phyloP scores from a whole-genome alignment of 2,113 vertebrate genomes.

The Etia nguti region DNA sequence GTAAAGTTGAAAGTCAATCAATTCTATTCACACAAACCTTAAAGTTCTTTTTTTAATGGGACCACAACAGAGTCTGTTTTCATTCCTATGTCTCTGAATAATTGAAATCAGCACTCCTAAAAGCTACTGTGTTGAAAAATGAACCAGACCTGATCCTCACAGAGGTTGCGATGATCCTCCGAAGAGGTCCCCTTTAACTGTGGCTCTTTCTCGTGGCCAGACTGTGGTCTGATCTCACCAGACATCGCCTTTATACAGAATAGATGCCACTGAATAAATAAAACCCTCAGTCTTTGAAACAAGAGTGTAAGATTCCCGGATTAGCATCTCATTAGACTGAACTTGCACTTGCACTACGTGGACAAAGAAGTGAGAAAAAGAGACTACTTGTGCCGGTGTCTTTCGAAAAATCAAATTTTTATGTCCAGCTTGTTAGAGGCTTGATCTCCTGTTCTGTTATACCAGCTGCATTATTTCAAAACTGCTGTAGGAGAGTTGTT shows the following conservation, averaged over 20 bases:
- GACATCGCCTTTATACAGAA: conserved; percentile 54
- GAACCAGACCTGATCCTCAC: conserved; percentile 11
- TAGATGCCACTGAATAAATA: conserved; percentile 69
- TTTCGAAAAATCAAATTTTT: conserved; percentile 13
- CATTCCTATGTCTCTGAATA: neutral
- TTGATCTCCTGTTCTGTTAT: neutral
- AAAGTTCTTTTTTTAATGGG: neutral
- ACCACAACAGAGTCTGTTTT: neutral
- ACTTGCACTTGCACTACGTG: neutral
- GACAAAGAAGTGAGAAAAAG: conserved; percentile 46
- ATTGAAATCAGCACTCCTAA: neutral
- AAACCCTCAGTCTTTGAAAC: conserved; percentile 59
- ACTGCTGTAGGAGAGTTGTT: neutral
- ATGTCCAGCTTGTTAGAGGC: neutral
- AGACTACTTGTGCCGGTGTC: neutral
- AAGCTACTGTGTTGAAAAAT: conserved; percentile 23
- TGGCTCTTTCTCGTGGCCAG: conserved; percentile 42
- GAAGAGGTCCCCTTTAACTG: conserved; percentile 67
- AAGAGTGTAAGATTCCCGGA: conserved; percentile 49
- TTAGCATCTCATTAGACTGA: conserved; percentile 70
- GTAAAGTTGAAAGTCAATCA: neutral
- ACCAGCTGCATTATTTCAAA: neutral
- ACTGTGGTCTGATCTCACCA: conserved; percentile 53
- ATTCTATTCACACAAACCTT: neutral
- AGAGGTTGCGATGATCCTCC: conserved; percentile 35